Conservation (phyloP, 2,797 vertebrate species). For the Oreonectes daqikongensis region DNA sequence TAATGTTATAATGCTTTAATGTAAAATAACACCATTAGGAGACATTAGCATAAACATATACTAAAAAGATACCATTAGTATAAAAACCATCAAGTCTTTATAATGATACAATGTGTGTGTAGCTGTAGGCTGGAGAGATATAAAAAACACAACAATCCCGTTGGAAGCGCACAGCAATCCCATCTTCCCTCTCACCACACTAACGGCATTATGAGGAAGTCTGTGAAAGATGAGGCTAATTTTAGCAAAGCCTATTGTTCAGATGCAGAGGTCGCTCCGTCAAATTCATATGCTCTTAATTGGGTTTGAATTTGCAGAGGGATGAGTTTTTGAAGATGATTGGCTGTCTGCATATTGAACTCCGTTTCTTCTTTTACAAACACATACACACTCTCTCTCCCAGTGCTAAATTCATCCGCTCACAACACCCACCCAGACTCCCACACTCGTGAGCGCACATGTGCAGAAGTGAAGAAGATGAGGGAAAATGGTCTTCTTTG, state of each 20-base stretch:
- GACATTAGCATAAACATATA: not conserved
- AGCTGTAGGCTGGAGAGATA: constrained; percentile 46
- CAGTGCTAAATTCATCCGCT: constrained; percentile 34
- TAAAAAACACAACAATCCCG: constrained; percentile 42
- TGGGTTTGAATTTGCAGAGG: constrained; percentile 38
- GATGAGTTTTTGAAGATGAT: constrained; percentile 12
- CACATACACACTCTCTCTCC: not conserved
- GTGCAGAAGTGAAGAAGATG: not conserved
- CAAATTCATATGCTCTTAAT: constrained; percentile 44
- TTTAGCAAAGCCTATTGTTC: constrained; percentile 69
- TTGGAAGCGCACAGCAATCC: constrained; percentile 43
- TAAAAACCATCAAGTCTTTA: not conserved
- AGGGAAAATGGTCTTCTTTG: not conserved
- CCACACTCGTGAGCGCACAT: constrained; percentile 1
- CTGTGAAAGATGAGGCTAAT: constrained; percentile 77
- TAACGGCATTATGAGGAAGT: constrained; percentile 70
- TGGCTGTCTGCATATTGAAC: constrained; percentile 20
- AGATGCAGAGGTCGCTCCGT: constrained; percentile 56
- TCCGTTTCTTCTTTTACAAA: constrained; percentile 3
- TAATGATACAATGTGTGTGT: not conserved
- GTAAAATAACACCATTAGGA: not conserved
- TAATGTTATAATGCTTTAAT: not conserved
- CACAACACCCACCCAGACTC: constrained; percentile 30
- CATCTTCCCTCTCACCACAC: constrained; percentile 40
- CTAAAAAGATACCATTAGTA: not conserved